Conservation (phyloP, 1,140 invertebrate genomes). For the Trichonephila inaurata region DNA sequence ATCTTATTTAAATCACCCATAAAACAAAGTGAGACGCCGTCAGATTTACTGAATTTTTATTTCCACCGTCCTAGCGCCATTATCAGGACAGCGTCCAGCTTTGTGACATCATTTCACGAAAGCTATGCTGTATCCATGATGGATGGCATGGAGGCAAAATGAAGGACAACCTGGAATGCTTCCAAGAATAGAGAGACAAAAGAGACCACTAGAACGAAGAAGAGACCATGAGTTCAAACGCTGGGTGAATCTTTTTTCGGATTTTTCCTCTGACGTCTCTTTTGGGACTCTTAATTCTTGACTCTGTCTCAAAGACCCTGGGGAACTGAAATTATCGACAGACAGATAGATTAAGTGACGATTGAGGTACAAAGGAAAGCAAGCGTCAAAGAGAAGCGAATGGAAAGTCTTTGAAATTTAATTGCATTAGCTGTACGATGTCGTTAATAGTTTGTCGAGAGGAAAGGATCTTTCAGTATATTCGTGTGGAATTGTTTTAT, state of each 20-base stretch:
- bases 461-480: not conserved
- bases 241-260: not conserved
- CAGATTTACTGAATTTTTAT: not conserved
- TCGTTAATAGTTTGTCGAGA: not conserved
- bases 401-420: constrained; percentile 1
- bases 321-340: not conserved
- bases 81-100: not conserved
- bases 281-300: not conserved
- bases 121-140: not conserved
- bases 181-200: not conserved
- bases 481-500: not conserved
- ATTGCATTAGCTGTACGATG: not conserved
- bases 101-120: not conserved
- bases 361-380: not conserved
- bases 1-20: not conserved
- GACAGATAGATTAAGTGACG: not conserved
- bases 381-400: not conserved
- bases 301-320: not conserved
- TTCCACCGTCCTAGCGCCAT: not conserved
- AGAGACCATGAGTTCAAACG: no score
- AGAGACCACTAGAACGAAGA: no score
- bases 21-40: not conserved
- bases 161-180: not conserved
- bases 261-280: not conserved
- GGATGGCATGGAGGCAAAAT: not conserved